Evolutionary conservation across 2,797 vertebrate genomes (phyloP), one percentile per base, ranked within the genome.

Genomic region (Argyrosomus regius): DNA sequence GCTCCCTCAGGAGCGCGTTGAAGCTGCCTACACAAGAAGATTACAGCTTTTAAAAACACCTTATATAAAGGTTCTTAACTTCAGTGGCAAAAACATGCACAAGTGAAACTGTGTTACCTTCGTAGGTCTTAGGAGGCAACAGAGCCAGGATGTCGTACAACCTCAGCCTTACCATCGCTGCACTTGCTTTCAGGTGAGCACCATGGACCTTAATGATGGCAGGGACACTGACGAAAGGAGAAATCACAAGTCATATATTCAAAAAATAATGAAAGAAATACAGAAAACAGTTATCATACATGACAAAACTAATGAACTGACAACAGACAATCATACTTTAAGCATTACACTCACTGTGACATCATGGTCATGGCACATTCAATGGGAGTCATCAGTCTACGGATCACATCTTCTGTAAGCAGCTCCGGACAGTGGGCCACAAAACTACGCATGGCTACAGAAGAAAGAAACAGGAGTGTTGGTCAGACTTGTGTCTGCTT

Each of bases 291-390:
- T 39, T 5, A 17, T 20, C 5, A 57, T 18, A 54, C 28, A 31
- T 24, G 6, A 22, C 4, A 16, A 28, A 24, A 66, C 3, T 2
- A 14, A 24, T 57, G 22, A 41, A 71, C n/a, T 39, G 35, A 39
- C 50, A 43, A 49, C 17, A 77, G 13, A 46, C 22, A 13, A 31
- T 63, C 20, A 22, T 8, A 57, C 0, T 70, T 65, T 14, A 61
- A 79, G 24, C 24, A 64, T 81, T 50, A 80, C 80, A 98, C 98
- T 98, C 94, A 99, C 98, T 99, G 98, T 0, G 98, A 98, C 97
- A 99, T 98, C 98, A 99, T 99, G 69, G 98, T 99, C 98, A 99
- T 99, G 85, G 98, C 98, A 91, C 98, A 99, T 92, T 99, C 98
- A 57, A 99, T 98, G 63, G 98, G 98, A 3, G 97, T 99, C 98